Percentiles rank a stretch among this genome's conserved stretches.
Conservation (phyloP, 1,140 invertebrate species). For the Drosophila orosa region DNA sequence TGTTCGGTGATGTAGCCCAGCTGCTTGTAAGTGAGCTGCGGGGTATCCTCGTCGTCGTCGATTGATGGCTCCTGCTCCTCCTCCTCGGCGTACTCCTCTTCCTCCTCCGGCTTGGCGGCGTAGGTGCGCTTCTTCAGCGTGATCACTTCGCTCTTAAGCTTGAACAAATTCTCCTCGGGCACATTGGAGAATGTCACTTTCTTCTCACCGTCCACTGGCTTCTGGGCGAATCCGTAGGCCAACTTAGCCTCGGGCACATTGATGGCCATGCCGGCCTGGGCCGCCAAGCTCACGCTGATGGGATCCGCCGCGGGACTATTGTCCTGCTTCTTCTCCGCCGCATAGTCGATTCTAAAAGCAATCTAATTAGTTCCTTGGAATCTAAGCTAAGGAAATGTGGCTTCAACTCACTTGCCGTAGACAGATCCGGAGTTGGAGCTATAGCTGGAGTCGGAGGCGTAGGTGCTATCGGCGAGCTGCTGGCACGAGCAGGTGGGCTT, state of each 20-base stretch:
- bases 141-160: conserved; percentile 84
- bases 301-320: conserved; percentile 83
- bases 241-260: conserved; percentile 84
- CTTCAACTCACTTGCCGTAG: conserved; percentile 52
- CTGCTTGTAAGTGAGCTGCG: conserved; percentile 74
- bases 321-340: conserved; percentile 42
- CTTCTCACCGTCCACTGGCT: conserved; percentile 75
- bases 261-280: conserved; percentile 72
- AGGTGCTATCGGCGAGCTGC: conserved; percentile 58
- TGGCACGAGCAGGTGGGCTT: conserved; percentile 69
- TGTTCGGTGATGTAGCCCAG: conserved; percentile 73
- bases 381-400: not conserved
- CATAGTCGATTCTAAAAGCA: conserved; percentile 53
- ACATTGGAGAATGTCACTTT: conserved; percentile 70
- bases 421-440: conserved; percentile 32
- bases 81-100: conserved; percentile 65
- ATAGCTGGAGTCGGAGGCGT: conserved; percentile 38
- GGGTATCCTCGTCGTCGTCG: conserved; percentile 35
- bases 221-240: conserved; percentile 82
- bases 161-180: conserved; percentile 84
- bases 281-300: conserved; percentile 84
- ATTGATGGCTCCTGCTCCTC: conserved; percentile 43
- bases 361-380: not conserved
- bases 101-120: conserved; percentile 54
- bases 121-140: conserved; percentile 77